phyloP scores from a whole-genome alignment of 1,140 invertebrate species.

The Phthorimaea operculella region DNA sequence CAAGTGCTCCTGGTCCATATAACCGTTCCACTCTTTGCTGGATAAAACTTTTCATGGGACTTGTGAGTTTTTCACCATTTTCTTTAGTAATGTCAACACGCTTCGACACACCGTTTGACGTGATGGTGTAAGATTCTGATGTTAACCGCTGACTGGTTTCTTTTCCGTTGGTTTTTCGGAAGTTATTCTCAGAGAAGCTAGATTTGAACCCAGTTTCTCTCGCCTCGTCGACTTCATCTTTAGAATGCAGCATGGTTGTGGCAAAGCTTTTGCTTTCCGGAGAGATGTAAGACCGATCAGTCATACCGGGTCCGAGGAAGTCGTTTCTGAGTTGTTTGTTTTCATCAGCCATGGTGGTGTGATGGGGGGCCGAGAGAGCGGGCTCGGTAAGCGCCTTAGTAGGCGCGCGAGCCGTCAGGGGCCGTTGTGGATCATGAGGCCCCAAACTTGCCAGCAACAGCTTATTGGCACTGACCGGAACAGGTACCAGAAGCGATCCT shows the following conservation, averaged over 20 bases:
- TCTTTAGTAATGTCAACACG: slow-evolving; percentile 59
- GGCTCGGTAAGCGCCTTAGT: slow-evolving; percentile 61
- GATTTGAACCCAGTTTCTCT: slow-evolving; percentile 59
- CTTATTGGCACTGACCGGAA: slow-evolving; percentile 62
- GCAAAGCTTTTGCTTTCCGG: slow-evolving; percentile 55
- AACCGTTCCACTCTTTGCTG: slow-evolving; percentile 87
- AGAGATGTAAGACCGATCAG: slow-evolving; percentile 49
- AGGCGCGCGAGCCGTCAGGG: slow-evolving; percentile 64
- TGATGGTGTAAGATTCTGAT: slow-evolving; percentile 61
- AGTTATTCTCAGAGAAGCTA: slow-evolving; percentile 64
- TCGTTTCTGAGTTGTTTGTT: slow-evolving; percentile 62
- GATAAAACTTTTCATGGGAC: slow-evolving; percentile 82
- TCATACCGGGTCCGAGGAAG: slow-evolving; percentile 54
- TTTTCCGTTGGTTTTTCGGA: slow-evolving; percentile 55
- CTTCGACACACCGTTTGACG: slow-evolving; percentile 55
- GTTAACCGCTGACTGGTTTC: slow-evolving; percentile 32
- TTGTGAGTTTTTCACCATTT: slow-evolving; percentile 59
- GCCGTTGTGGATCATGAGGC: slow-evolving; percentile 55
- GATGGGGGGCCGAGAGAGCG: slow-evolving; percentile 42
- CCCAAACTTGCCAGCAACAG: slow-evolving; percentile 57
- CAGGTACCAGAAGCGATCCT: slow-evolving; percentile 63
- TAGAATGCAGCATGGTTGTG: slow-evolving; percentile 51
- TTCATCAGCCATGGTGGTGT: slow-evolving; percentile 59
- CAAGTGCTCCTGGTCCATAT: slow-evolving; percentile 85
- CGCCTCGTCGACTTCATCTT: slow-evolving; percentile 53